A percentile compares a stretch with the other conserved stretches of the same genome.
Conservation (phyloP, 2,797 vertebrate species). For the Sphaeramia orbicularis region DNA sequence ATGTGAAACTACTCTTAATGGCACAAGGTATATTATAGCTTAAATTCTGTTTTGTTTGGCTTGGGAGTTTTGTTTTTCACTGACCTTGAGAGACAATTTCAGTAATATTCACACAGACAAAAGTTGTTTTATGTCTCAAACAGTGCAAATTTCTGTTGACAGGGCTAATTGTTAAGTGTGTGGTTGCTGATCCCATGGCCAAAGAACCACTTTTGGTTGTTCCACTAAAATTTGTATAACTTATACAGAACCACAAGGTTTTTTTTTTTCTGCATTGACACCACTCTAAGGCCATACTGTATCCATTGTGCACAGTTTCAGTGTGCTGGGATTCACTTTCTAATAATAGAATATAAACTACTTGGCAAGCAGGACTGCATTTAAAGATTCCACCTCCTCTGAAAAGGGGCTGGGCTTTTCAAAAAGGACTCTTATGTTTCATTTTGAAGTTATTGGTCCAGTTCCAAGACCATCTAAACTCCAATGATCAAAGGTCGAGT, state of each 20-base stretch:
- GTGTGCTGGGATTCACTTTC: slow-evolving; percentile 56
- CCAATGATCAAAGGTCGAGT: slow-evolving; percentile 86
- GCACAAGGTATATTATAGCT: slow-evolving; percentile 69
- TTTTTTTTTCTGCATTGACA: slow-evolving; percentile 52
- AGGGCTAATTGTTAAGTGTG: slow-evolving; percentile 85
- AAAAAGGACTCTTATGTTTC: slow-evolving; percentile 83
- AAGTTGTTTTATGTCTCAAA: slow-evolving; percentile 75
- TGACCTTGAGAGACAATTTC: slow-evolving; percentile 71
- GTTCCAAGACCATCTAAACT: slow-evolving; percentile 83
- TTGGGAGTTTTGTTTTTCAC: slow-evolving; percentile 67
- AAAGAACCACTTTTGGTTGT: slow-evolving; percentile 77
- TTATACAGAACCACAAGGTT: slow-evolving; percentile 67
- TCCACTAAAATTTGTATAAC: slow-evolving; percentile 74
- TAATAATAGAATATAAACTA: slow-evolving; percentile 80
- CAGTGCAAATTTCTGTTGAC: slow-evolving; percentile 82
- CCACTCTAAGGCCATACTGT: slow-evolving; percentile 69
- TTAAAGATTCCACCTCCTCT: slow-evolving; percentile 80
- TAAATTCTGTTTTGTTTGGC: slow-evolving; percentile 77
- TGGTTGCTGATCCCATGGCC: slow-evolving; percentile 83
- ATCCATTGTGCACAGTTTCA: slow-evolving; percentile 65
- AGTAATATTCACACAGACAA: slow-evolving; percentile 77
- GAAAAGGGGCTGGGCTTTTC: slow-evolving; percentile 67
- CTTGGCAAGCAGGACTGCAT: slow-evolving; percentile 71
- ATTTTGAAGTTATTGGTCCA: slow-evolving; percentile 86
- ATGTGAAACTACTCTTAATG: slow-evolving; percentile 72